Evolutionary conservation across 2,888 invertebrate genomes (phyloP), one percentile per base, ranked within the genome.

Genomic region (Brenthis ino): DNA sequence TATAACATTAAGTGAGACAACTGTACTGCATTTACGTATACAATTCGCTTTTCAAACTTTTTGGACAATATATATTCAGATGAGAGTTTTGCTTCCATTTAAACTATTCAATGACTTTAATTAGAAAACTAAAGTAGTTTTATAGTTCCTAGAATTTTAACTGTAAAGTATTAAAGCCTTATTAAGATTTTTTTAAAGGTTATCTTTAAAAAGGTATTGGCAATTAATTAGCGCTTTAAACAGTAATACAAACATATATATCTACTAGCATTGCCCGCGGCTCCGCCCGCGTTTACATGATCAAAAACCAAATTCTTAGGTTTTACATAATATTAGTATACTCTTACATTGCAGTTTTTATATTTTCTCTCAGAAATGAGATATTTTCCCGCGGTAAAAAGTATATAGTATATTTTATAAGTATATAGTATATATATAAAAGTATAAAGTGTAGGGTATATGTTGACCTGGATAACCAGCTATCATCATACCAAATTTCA

Each of bases 181-280:
- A 20, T 1, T 20, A 20, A 20, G 20, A 20, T 20, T 20, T 20
- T 20, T 20, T 20, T 20, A 20, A 43, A 43, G 11, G 37, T 43
- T 28, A 28, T 28, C 28, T 28, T 43, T 43, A 1, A 11, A 43
- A 60, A 50, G 33, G 48, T 50, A 60, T 50, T 60, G 20, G 65
- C 67, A 80, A 81, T 84, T 85, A 86, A 16, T 5, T 47, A 0
- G 28, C 28, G n/a, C 14, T 28, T 14, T 28, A 12, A 58, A 28
- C 14, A 57, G 12, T 57, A 28, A 48, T 2, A 48, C 58, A 14
- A 20, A 14, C 16, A 47, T 12, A 47, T 13, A 1, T 57, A 47
- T 47, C 13, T 58, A 1, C 20, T 20, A 20, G 20, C 20, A 20
- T 20, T 20, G 20, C 20, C 20, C 20, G 20, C 20, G 20, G 20